A percentile compares a stretch with the other conserved stretches of the same genome.
These are phyloP conservation scores for Isoperla grammatica DNA, from an alignment of 2,888 invertebrate species.

Conservation along the genomic window DNA sequence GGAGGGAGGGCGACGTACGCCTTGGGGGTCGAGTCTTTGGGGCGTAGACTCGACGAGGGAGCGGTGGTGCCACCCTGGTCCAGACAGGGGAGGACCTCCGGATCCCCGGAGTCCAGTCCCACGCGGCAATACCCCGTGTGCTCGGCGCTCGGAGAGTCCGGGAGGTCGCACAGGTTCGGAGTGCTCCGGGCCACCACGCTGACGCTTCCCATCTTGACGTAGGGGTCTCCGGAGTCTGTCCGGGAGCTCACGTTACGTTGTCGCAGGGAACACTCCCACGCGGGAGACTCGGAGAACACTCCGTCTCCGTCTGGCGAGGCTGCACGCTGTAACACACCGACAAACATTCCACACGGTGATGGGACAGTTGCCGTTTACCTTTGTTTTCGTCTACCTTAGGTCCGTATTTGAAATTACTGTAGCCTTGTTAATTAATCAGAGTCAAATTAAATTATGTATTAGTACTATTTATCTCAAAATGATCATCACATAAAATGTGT, in stretches of 20 bases:
- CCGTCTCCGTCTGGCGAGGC: conserved; percentile 26
- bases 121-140: neutral
- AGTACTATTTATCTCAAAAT: neutral
- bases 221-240: conserved; percentile 38
- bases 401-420: neutral
- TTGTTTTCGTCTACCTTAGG: neutral
- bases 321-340: conserved; percentile 20
- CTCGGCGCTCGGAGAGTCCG: conserved; percentile 27
- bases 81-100: too few relatives aligned
- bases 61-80: too few relatives aligned
- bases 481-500: too few relatives aligned
- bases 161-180: conserved; percentile 40
- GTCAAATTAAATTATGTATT: neutral
- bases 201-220: conserved; percentile 39
- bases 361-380: neutral
- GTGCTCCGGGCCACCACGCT: conserved; percentile 41
- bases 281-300: conserved; percentile 32
- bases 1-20: too few relatives aligned
- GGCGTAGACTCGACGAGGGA: neutral
- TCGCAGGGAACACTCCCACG: conserved; percentile 41
- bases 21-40: too few relatives aligned
- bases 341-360: neutral
- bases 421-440: neutral
- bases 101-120: neutral
- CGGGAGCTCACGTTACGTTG: conserved; percentile 33